phyloP scores from a whole-genome alignment of 2,888 invertebrate genomes.

The Drosophila setosimentum region DNA sequence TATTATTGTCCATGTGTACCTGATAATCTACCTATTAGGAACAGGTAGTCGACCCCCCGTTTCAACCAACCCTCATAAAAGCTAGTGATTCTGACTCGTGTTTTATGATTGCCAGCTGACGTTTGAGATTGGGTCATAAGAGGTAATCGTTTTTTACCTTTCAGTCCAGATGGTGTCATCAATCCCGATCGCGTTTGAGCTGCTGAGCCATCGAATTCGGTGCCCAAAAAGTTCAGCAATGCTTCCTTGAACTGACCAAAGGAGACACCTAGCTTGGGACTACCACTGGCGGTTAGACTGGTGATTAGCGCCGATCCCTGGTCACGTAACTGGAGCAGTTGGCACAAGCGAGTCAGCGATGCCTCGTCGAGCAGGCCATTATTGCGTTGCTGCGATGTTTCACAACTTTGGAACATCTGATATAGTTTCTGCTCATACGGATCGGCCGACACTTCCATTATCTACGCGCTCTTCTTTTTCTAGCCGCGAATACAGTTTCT shows the following conservation, averaged over 20 bases:
- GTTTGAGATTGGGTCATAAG: not conserved
- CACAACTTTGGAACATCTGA: conserved; percentile 92
- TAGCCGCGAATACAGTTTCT: conserved; percentile 39
- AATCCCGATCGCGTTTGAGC: conserved; percentile 24
- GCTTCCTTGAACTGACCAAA: conserved; percentile 92
- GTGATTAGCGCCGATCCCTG: conserved; percentile 88
- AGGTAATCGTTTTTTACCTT: conserved; percentile 45
- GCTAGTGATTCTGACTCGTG: not conserved
- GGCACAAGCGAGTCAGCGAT: conserved; percentile 90
- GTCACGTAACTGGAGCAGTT: conserved; percentile 91
- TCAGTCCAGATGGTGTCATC: conserved; percentile 55
- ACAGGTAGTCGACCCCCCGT: conserved; percentile 32
- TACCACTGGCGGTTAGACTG: conserved; percentile 85
- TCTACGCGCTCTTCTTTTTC: conserved; percentile 36
- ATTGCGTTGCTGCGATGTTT: conserved; percentile 87
- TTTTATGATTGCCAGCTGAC: conserved; percentile 53
- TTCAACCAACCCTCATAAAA: conserved; percentile 41
- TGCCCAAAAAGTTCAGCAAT: conserved; percentile 89
- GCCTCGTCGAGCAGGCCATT: conserved; percentile 89
- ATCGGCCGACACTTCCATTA: conserved; percentile 86
- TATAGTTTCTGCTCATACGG: conserved; percentile 93
- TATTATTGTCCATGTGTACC: conserved; percentile 17
- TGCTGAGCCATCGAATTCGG: conserved; percentile 82
- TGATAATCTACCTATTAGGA: not conserved
- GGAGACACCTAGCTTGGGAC: conserved; percentile 86